These are phyloP conservation scores for Amphiura filiformis DNA, from an alignment of 35 echinoderm and acorn worm genomes.

Conservation along the genomic window DNA sequence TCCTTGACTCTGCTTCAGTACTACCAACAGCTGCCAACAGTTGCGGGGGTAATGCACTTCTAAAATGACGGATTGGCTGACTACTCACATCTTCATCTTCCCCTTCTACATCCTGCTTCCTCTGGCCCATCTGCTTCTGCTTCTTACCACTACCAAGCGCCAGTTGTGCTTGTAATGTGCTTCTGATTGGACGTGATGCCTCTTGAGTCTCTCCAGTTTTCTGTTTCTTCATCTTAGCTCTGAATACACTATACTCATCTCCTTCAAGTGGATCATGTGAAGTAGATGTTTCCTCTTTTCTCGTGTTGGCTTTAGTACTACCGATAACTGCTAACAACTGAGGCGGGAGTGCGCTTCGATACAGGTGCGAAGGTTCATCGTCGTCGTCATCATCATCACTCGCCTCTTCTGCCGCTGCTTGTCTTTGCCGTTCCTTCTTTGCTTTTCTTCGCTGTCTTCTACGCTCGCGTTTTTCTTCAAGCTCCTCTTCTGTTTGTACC, in stretches of 20 bases:
- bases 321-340: background rate
- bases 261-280: background rate
- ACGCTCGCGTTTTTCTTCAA: background rate
- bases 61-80: background rate
- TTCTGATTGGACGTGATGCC: no score
- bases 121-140: background rate
- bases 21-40: no score
- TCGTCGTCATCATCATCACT: background rate
- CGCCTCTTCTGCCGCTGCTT: no score
- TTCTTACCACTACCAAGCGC: no score
- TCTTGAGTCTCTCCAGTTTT: background rate
- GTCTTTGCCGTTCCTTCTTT: background rate
- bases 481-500: background rate
- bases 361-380: no score
- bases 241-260: background rate
- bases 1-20: background rate
- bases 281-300: background rate
- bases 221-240: no score
- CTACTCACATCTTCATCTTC: background rate
- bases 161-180: no score
- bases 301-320: no score
- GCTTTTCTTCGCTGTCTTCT: background rate
- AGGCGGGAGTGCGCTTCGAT: background rate
- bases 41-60: background rate
- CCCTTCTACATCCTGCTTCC: background rate